Percentiles rank a stretch among this genome's conserved stretches.
Evolutionary conservation across 2,888 invertebrate species (phyloP).

Genomic region (Chrysolina oricalcia): DNA sequence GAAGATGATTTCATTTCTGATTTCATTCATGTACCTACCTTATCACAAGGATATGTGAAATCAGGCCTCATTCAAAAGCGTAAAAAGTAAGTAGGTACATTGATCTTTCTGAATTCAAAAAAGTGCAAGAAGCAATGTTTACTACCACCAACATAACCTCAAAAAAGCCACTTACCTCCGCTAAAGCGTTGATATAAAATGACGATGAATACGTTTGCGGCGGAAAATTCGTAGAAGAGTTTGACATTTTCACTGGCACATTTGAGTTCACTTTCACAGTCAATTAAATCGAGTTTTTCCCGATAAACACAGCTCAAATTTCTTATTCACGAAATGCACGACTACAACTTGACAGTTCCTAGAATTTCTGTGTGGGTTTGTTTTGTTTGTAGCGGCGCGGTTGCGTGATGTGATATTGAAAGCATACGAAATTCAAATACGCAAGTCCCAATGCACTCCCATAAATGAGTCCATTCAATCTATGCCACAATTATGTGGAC

Average conservation of each 20-base stretch:
- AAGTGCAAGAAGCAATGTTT: conserved; percentile 34
- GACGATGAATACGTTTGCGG: conserved; percentile 70
- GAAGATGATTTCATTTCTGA: background rate
- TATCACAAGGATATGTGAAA: background rate
- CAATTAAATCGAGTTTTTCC: conserved; percentile 15
- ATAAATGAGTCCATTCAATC: background rate
- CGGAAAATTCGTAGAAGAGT: conserved; percentile 63
- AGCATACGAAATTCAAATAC: conserved; percentile 6
- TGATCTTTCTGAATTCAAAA: conserved; percentile 26
- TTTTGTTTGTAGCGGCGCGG: background rate
- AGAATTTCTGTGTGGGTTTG: conserved; percentile 4
- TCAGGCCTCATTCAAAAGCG: background rate
- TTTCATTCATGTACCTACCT: no score
- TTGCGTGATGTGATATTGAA: conserved; percentile 3
- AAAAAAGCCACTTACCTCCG: conserved; percentile 61
- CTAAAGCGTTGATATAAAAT: conserved; percentile 66
- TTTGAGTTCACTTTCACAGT: conserved; percentile 13
- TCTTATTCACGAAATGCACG: background rate
- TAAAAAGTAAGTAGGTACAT: background rate
- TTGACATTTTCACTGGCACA: conserved; percentile 50
- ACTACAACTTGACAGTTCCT: background rate
- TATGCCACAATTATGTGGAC: background rate
- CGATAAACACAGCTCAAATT: background rate
- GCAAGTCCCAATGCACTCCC: background rate
- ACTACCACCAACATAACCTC: conserved; percentile 48